Conservation (phyloP, 2,113 vertebrate genomes). For the Corythornis vintsioides region DNA sequence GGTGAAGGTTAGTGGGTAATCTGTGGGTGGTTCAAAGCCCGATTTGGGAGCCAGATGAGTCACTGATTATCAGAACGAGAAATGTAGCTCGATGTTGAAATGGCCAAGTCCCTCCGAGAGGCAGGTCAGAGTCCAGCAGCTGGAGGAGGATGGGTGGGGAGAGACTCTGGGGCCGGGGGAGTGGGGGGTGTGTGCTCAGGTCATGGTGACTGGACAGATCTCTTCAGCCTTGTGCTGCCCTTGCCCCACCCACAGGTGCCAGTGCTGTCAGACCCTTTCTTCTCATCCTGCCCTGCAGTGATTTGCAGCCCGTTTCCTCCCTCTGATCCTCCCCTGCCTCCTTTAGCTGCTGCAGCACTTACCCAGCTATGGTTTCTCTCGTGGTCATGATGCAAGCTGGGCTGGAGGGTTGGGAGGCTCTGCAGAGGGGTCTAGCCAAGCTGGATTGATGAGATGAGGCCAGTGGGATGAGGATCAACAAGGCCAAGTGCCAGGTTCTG, state of each 20-base stretch:
- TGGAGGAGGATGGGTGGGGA: neutral
- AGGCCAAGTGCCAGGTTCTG: neutral
- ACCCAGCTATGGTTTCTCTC: neutral
- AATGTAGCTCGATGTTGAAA: neutral
- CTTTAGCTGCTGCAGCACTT: neutral
- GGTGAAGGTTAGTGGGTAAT: neutral
- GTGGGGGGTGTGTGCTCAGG: neutral
- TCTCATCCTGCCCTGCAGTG: fast-evolving
- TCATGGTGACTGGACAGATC: neutral
- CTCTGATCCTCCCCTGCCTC: neutral
- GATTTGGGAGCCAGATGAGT: neutral
- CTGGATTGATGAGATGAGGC: no score
- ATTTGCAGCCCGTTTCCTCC: fast-evolving
- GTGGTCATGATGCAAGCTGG: neutral
- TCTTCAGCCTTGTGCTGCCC: neutral
- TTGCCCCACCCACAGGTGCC: fast-evolving
- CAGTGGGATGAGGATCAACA: no score
- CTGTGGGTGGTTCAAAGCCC: neutral
- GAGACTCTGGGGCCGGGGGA: neutral
- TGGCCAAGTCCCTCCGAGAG: fast-evolving
- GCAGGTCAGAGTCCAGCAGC: neutral
- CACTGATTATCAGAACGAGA: neutral
- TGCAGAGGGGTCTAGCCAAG: no score
- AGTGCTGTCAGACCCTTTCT: neutral
- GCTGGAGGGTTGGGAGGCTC: neutral